phyloP scores from a whole-genome alignment of 2,797 vertebrate species.

The Gymnoscopelus microlampas region DNA sequence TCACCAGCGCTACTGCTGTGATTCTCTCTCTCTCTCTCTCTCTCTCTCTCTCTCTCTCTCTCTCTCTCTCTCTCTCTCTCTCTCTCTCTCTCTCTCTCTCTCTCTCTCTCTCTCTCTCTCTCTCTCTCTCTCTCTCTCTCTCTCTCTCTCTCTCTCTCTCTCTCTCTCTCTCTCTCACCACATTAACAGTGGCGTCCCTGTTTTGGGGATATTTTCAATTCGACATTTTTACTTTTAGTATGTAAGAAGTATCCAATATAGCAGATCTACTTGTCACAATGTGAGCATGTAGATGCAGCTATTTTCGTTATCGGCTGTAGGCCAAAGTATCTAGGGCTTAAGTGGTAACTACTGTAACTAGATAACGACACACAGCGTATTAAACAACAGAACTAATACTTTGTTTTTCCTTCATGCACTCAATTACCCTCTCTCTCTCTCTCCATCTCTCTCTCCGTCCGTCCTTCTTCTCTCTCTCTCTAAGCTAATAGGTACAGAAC shows the following conservation, averaged over 20 bases:
- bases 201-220: too few species aligned
- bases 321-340: too few species aligned
- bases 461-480: not conserved
- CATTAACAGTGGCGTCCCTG: not conserved
- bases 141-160: constrained; percentile 5
- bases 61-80: constrained; percentile 13
- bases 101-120: constrained; percentile 24
- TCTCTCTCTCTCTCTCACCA: not conserved
- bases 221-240: too few species aligned
- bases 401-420: not conserved
- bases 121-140: constrained; percentile 2
- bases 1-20: constrained; percentile 26
- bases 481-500: constrained; percentile 2
- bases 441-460: not conserved
- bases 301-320: too few species aligned
- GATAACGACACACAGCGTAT: too few species aligned
- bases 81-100: constrained; percentile 10
- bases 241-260: too few species aligned
- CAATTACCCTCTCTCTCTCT: not conserved
- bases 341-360: too few species aligned
- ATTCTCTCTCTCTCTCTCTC: constrained; percentile 8
- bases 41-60: constrained; percentile 5
- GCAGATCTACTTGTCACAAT: too few species aligned
- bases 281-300: too few species aligned
- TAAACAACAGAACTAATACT: not conserved